These are phyloP conservation scores for Myrmecobius fasciatus DNA, from an alignment of 2,113 vertebrate genomes.

Conservation along the genomic window DNA sequence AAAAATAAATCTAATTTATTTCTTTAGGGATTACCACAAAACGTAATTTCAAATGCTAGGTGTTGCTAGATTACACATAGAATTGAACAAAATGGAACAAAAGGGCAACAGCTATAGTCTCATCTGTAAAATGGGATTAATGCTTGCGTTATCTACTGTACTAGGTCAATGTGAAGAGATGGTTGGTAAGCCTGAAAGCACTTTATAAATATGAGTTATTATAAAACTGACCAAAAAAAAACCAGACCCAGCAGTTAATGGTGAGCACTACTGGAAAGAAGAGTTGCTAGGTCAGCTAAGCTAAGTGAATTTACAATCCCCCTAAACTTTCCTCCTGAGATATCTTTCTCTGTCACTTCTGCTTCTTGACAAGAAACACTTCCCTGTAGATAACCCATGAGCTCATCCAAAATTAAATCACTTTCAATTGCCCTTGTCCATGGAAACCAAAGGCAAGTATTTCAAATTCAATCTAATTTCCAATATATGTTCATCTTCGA, in stretches of 20 bases:
- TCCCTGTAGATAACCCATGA: neutral
- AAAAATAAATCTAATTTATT: neutral
- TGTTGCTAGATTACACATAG: neutral
- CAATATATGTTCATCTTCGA: neutral
- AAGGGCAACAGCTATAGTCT: neutral
- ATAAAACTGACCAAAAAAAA: neutral
- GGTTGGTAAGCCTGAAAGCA: neutral
- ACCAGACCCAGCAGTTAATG: neutral
- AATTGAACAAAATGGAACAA: neutral
- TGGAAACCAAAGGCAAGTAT: neutral
- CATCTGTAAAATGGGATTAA: neutral
- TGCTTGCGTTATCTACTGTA: neutral
- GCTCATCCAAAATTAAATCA: neutral
- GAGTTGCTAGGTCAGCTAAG: neutral
- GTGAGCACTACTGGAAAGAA: neutral
- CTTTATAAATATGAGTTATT: neutral
- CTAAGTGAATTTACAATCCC: neutral
- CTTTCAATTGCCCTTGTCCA: neutral
- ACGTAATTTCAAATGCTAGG: neutral
- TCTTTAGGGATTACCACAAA: neutral
- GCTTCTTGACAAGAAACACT: neutral
- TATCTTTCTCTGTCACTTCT: neutral
- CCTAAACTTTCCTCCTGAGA: neutral
- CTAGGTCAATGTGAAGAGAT: neutral
- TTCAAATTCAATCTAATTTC: neutral